Evolutionary conservation across 2,888 invertebrate species (phyloP), one percentile per base, ranked within the genome.

Genomic region (Drosophila ochracea): DNA sequence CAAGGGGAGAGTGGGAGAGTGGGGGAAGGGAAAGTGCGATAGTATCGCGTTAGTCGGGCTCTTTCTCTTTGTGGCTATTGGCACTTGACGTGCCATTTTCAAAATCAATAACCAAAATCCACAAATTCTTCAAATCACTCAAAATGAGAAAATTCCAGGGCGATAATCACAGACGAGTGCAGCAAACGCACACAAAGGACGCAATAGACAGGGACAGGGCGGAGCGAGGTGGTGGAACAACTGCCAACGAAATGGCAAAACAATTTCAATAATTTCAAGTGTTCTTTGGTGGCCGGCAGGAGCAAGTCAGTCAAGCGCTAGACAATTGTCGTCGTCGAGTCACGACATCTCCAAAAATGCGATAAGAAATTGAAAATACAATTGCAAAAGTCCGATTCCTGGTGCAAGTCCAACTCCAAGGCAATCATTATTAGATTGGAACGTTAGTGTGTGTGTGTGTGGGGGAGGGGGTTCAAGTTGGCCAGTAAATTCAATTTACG

Each of bases 241-340:
- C 57, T 55, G 66, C 30, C 74, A 72, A 72, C 75, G 69, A 78
- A 90, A 86, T 83, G 88, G 85, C 90, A 88, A 82, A 88, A 88
- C 87, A 88, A 88, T 88, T 91, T 88, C 87, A 91, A 88, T 88
- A 88, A 91, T 91, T 91, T 88, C 83, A 84, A 87, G 87, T 91
- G 91, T 88, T 79, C 91, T 84, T 83, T 86, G 88, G 83, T 80
- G 87, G 82, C 81, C 61, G 66, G 68, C 83, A 82, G 73, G 53
- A 73, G 75, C 72, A 54, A 68, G 47, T 78, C 72, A 66, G 63
- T 70, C 69, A 70, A 75, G 71, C 68, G 61, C 68, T 57, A 75
- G 80, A 83, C 89, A 83, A 88, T 84, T 80, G 88, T 78, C 89
- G 82, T 75, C 71, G 57, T 37, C 55, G 66, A 79, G 90, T 89